Conservation (phyloP, 2,888 invertebrate species). For the Conomelus anceps region DNA sequence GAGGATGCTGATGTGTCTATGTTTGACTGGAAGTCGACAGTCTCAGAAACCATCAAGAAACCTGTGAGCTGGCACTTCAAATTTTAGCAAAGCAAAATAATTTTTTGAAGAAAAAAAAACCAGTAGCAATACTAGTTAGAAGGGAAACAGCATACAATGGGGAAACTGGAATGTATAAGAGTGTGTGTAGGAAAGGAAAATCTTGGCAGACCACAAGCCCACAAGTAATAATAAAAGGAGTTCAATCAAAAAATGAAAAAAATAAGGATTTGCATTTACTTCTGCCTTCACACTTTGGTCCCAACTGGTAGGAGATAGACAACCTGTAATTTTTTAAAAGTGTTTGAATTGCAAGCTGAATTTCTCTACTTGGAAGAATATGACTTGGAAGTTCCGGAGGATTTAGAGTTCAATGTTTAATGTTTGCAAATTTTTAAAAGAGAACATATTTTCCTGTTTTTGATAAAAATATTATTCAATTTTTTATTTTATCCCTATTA, state of each 20-base stretch:
- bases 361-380: too few relatives aligned
- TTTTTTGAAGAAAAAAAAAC: neutral
- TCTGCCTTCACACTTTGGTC: too few relatives aligned
- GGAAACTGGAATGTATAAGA: neutral
- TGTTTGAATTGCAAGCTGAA: too few relatives aligned
- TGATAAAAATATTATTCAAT: too few relatives aligned
- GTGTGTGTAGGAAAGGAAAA: constrained; percentile 3
- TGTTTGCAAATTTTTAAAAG: too few relatives aligned
- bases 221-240: neutral
- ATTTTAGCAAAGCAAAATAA: constrained; percentile 14
- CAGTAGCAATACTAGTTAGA: neutral
- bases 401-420: too few relatives aligned
- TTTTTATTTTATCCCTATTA: too few relatives aligned
- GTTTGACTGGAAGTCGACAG: constrained; percentile 30
- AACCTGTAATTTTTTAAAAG: too few relatives aligned
- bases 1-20: constrained; percentile 23
- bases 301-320: too few relatives aligned
- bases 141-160: constrained; percentile 1
- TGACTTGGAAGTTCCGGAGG: too few relatives aligned
- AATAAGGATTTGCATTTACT: neutral
- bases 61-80: constrained; percentile 19
- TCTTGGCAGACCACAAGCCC: constrained; percentile 7
- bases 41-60: constrained; percentile 9
- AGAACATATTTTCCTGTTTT: too few relatives aligned
- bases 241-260: neutral